These are phyloP conservation scores for Aptenodytes patagonicus DNA, from an alignment of 2,113 vertebrate genomes.

Conservation along the genomic window DNA sequence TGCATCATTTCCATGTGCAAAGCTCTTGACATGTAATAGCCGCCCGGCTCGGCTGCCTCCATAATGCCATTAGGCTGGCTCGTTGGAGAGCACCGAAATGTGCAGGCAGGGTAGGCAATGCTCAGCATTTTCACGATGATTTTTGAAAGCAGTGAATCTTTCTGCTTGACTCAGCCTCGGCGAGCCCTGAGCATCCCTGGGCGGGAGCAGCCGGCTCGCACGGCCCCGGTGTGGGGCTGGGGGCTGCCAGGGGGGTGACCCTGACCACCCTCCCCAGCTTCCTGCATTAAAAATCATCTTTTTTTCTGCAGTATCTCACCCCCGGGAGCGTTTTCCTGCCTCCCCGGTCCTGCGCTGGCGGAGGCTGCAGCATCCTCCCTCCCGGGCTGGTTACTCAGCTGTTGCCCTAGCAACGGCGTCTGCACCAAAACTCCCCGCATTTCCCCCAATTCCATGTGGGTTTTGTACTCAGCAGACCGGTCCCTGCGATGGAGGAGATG, in stretches of 20 bases:
- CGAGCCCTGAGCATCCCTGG: neutral
- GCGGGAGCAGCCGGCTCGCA: neutral
- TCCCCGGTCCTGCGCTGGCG: neutral
- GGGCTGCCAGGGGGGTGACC: neutral
- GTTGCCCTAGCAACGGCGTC: constrained; percentile 35
- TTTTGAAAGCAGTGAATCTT: neutral
- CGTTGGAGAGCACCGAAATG: neutral
- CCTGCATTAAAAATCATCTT: neutral
- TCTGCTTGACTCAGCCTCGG: neutral
- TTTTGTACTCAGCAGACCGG: neutral
- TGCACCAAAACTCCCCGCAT: neutral
- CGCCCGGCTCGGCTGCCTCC: neutral
- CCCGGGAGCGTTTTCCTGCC: neutral
- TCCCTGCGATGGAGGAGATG: neutral
- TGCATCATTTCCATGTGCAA: neutral
- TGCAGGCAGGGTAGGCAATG: neutral
- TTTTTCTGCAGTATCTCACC: neutral
- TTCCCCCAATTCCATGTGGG: neutral
- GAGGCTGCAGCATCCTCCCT: neutral
- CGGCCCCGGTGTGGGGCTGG: rapidly evolving
- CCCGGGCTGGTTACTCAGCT: neutral
- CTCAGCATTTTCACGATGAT: neutral
- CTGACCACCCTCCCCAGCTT: neutral
- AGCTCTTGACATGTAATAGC: neutral
- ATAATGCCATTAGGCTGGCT: neutral